These are phyloP conservation scores for Leptinotarsa lineolata DNA, from an alignment of 1,140 invertebrate genomes.

Conservation along the genomic window DNA sequence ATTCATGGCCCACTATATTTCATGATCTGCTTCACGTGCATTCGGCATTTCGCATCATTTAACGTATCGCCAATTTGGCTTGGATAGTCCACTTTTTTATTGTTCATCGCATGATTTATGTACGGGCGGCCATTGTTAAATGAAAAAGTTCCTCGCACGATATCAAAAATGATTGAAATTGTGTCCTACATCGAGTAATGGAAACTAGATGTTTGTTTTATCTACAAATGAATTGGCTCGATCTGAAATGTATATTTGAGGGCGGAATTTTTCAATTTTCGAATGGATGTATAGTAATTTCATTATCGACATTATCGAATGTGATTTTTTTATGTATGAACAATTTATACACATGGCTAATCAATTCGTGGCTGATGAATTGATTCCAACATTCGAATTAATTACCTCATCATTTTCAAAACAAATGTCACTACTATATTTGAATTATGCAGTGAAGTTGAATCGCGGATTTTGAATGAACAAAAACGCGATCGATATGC, in stretches of 20 bases:
- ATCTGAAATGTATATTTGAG: neutral
- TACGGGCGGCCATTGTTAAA: constrained; percentile 1
- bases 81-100: constrained; percentile 28
- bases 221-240: neutral
- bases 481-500: no score
- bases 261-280: no score
- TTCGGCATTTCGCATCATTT: constrained; percentile 31
- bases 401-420: no score
- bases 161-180: constrained; percentile 24
- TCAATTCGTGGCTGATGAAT: no score
- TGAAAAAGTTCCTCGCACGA: constrained; percentile 20
- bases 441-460: no score
- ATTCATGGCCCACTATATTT: constrained; percentile 30
- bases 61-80: constrained; percentile 29
- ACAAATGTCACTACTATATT: no score
- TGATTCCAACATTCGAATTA: no score
- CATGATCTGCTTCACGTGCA: constrained; percentile 22
- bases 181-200: constrained; percentile 22
- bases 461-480: no score
- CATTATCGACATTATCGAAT: no score
- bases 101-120: constrained; percentile 25
- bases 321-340: no score
- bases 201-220: constrained; percentile 12
- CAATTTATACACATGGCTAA: no score
- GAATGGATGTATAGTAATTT: no score